Evolutionary conservation across 2,113 vertebrate genomes (phyloP).

Genomic region (Potamarius usumacintae): DNA sequence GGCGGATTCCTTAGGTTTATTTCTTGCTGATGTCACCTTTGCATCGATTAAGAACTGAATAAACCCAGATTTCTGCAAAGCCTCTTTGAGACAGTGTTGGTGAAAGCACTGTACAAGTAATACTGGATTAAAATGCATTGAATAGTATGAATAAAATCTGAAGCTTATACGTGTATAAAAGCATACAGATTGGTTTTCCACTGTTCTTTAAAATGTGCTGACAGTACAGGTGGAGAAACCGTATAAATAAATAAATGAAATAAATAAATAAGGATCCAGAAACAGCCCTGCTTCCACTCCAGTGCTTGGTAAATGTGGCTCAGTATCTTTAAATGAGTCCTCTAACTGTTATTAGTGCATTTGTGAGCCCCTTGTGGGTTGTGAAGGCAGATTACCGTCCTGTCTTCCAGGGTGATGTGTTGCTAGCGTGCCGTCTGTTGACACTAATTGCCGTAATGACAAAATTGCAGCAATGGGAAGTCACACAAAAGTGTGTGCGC

Average conservation of each 20-base stretch:
- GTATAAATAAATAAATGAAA: no score
- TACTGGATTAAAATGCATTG: background rate
- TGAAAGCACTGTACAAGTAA: background rate
- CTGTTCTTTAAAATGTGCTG: background rate
- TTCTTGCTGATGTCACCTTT: background rate
- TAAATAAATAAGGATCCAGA: background rate
- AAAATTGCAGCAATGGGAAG: conserved; percentile 58
- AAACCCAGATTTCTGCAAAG: conserved; percentile 8
- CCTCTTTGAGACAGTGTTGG: background rate
- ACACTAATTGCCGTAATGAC: conserved; percentile 69
- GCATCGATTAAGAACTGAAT: background rate
- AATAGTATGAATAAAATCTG: background rate
- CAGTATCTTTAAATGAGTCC: conserved; percentile 18
- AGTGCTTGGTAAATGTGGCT: background rate
- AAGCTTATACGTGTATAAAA: background rate
- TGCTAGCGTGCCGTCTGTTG: conserved; percentile 56
- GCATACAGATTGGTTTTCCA: background rate
- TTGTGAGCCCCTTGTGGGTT: conserved; percentile 39
- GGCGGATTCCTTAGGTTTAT: background rate
- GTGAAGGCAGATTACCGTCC: conserved; percentile 41
- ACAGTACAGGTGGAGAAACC: background rate
- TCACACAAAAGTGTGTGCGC: conserved; percentile 32
- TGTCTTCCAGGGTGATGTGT: conserved; percentile 54
- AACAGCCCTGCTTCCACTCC: background rate
- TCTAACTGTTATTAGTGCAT: conserved; percentile 36